These are phyloP conservation scores for Cyprinodon brontotheroides DNA, from an alignment of 2,113 vertebrate genomes.

Conservation along the genomic window DNA sequence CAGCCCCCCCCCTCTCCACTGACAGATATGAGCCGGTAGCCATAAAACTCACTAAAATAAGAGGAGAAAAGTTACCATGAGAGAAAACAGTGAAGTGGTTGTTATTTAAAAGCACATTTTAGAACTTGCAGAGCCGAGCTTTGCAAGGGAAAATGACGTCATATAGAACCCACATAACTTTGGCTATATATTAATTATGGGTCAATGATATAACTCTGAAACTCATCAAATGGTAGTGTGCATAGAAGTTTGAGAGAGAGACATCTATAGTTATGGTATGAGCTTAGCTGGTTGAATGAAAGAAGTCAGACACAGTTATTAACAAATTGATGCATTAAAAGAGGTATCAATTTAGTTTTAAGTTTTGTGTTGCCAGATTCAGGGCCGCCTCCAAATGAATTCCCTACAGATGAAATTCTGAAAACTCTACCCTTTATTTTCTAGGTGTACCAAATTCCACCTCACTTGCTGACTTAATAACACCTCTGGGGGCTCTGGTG, in stretches of 20 bases:
- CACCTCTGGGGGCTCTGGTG: neutral
- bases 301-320: neutral
- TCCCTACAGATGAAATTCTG: neutral
- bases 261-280: neutral
- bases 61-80: neutral
- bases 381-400: neutral
- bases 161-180: neutral
- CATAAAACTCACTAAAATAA: neutral
- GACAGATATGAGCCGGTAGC: constrained; percentile 5
- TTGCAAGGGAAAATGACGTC: neutral
- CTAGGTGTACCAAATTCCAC: neutral
- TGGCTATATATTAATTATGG: neutral
- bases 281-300: neutral
- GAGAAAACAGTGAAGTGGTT: neutral
- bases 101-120: neutral
- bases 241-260: neutral
- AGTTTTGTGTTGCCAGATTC: neutral
- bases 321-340: neutral
- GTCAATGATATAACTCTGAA: neutral
- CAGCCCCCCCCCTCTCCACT: constrained; percentile 7
- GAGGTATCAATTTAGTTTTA: neutral
- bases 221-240: neutral
- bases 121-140: neutral
- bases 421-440: neutral
- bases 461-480: constrained; percentile 13